phyloP scores from a whole-genome alignment of 2,888 invertebrate genomes.

The Steinernema scapterisci region DNA sequence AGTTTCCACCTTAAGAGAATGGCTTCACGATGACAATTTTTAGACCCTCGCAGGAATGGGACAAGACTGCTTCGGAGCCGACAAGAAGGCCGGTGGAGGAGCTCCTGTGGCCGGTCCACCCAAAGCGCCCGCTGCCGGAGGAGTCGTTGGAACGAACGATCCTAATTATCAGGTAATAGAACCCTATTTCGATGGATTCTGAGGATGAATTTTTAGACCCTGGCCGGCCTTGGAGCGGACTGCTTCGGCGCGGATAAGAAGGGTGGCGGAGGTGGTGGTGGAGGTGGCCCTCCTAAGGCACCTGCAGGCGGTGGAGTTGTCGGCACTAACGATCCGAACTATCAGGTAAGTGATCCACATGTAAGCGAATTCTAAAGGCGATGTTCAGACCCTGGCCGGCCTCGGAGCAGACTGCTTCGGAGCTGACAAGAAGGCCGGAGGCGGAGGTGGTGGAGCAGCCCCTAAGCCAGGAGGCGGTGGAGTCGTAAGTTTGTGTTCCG shows the following conservation, averaged over 20 bases:
- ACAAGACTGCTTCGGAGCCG: constrained; percentile 35
- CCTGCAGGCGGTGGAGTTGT: constrained; percentile 25
- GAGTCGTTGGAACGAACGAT: constrained; percentile 34
- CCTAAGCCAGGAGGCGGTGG: not conserved
- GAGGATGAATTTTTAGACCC: not conserved
- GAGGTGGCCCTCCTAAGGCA: not conserved
- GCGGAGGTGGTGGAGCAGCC: not conserved
- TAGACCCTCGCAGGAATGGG: constrained; percentile 35
- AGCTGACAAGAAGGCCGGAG: constrained; percentile 37
- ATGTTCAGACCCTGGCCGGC: constrained; percentile 29
- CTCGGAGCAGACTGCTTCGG: constrained; percentile 34
- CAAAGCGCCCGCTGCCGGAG: constrained; percentile 7
- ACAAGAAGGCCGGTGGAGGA: constrained; percentile 31
- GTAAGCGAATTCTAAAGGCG: too few species aligned
- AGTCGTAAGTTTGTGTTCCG: not conserved
- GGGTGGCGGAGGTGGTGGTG: constrained; percentile 25
- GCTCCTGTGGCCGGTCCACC: not conserved
- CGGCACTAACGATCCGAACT: constrained; percentile 36
- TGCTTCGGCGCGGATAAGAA: constrained; percentile 37
- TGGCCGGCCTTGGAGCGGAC: constrained; percentile 34
- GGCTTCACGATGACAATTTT: not conserved
- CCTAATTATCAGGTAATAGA: constrained; percentile 36
- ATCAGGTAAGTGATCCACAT: not conserved
- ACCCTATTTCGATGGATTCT: not conserved
- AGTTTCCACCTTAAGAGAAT: not conserved